phyloP scores from a whole-genome alignment of 2,888 invertebrate genomes.

The Aleiodes testaceus region DNA sequence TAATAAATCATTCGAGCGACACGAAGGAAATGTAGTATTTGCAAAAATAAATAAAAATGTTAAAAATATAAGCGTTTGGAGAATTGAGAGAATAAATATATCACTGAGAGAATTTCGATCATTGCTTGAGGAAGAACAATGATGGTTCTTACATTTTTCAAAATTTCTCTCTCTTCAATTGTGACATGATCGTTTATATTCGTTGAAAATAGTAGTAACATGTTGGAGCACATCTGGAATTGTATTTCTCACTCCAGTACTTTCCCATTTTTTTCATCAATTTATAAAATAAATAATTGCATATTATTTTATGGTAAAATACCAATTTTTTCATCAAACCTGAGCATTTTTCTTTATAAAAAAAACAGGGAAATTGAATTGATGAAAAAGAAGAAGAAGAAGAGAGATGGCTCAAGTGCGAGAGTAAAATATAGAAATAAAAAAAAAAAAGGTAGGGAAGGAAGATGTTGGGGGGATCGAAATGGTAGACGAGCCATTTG shows the following conservation, averaged over 20 bases:
- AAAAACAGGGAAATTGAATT: conserved; percentile 9
- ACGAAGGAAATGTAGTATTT: neutral
- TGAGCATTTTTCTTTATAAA: conserved; percentile 11
- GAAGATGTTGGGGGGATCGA: conserved; percentile 40
- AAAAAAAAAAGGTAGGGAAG: conserved; percentile 30
- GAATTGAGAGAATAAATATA: conserved; percentile 11
- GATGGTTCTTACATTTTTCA: neutral
- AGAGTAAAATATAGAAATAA: conserved; percentile 28
- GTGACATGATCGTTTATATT: conserved; percentile 66
- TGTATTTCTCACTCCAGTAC: conserved; percentile 43
- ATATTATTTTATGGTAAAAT: too few species aligned
- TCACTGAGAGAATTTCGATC: conserved; percentile 43
- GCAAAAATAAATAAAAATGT: neutral
- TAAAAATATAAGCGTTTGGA: conserved; percentile 36
- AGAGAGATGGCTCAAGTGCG: neutral
- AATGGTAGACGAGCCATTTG: conserved; percentile 47
- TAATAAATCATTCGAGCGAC: conserved; percentile 18
- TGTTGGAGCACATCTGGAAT: conserved; percentile 50
- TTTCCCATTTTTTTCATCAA: conserved; percentile 38
- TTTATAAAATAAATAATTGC: conserved; percentile 14
- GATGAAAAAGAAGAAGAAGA: neutral
- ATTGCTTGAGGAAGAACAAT: conserved; percentile 48
- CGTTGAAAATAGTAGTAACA: conserved; percentile 61
- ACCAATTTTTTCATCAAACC: too few species aligned
- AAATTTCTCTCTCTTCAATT: conserved; percentile 53